These are phyloP conservation scores for Ispidina picta DNA, from an alignment of 2,797 vertebrate species.

Conservation along the genomic window DNA sequence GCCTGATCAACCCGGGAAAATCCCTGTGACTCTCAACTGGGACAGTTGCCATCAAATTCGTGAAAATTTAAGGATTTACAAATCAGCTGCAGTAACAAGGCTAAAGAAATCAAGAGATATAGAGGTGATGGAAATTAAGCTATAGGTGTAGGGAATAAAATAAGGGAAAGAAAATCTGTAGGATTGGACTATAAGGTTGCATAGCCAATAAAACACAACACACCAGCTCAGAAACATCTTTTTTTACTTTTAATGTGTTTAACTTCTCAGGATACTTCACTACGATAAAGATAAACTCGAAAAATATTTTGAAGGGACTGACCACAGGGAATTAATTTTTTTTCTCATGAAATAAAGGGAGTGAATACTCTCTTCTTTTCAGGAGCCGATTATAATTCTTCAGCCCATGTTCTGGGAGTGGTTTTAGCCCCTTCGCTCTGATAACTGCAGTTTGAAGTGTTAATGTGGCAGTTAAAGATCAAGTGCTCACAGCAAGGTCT, in stretches of 20 bases:
- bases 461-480: constrained; percentile 47
- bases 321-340: neutral
- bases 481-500: constrained; percentile 29
- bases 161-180: neutral
- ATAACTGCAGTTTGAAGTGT: neutral
- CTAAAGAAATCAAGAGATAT: neutral
- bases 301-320: neutral
- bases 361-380: neutral
- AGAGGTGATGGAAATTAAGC: neutral
- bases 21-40: neutral
- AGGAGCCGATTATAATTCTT: neutral
- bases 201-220: neutral
- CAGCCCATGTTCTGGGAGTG: neutral
- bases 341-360: neutral
- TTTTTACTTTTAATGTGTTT: neutral
- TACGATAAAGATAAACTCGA: neutral
- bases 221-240: neutral
- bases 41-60: neutral
- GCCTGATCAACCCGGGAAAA: constrained; percentile 13
- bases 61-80: neutral
- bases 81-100: neutral
- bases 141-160: neutral
- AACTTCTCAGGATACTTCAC: neutral
- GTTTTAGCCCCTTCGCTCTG: neutral
- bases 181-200: neutral